Conservation (phyloP, 2,113 vertebrate genomes). For the Mormyrus iriodes region DNA sequence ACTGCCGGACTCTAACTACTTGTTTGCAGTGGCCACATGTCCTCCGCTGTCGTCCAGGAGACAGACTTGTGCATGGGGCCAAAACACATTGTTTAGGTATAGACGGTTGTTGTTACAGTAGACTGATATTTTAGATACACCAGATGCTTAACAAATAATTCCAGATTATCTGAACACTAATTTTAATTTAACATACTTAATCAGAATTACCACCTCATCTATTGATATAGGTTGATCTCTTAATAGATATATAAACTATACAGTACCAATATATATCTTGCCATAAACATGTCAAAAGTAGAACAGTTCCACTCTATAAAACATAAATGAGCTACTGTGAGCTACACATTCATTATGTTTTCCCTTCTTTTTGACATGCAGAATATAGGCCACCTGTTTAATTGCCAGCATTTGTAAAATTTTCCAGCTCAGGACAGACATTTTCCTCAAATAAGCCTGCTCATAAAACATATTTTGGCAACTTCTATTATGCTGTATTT, state of each 20-base stretch:
- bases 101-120: neutral
- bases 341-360: constrained; percentile 10
- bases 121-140: neutral
- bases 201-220: neutral
- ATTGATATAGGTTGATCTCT: neutral
- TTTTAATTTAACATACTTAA: neutral
- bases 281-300: neutral
- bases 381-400: constrained; percentile 12
- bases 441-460: constrained; percentile 9
- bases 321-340: constrained; percentile 2
- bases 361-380: constrained; percentile 6
- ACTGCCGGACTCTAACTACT: neutral
- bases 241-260: neutral
- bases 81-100: neutral
- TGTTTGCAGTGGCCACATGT: neutral
- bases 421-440: constrained; percentile 20
- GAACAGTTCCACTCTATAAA: neutral
- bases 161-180: neutral
- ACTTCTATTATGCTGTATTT: neutral
- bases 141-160: neutral
- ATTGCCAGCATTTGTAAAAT: constrained; percentile 4
- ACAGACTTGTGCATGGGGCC: neutral
- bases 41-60: neutral
- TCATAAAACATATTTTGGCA: constrained; percentile 16
- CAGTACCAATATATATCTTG: neutral